phyloP scores from a whole-genome alignment of 1,140 invertebrate genomes.

The Oryzaephilus surinamensis region DNA sequence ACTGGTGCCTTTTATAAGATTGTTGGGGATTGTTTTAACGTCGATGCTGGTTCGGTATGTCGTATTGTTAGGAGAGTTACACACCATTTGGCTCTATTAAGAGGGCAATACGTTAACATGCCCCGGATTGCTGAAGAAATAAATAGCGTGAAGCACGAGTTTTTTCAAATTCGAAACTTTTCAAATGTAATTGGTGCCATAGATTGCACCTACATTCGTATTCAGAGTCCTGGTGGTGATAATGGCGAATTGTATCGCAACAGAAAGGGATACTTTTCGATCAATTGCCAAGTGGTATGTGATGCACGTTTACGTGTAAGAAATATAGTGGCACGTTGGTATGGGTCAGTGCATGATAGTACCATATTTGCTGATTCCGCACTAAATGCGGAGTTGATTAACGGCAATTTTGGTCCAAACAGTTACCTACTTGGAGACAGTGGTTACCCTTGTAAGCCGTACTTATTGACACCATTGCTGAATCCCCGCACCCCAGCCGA shows the following conservation, averaged over 20 bases:
- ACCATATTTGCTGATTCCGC: conserved; percentile 29
- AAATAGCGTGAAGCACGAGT: too few species aligned
- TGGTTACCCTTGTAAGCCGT: conserved; percentile 21
- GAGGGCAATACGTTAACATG: too few species aligned
- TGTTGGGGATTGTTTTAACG: too few species aligned
- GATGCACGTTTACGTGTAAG: conserved; percentile 19
- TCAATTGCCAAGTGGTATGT: conserved; percentile 31
- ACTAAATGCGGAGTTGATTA: conserved; percentile 15
- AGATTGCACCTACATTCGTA: conserved; percentile 6
- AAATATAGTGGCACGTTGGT: conserved; percentile 34
- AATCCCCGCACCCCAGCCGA: conserved; percentile 14
- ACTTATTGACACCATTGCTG: conserved; percentile 24
- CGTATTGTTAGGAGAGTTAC: too few species aligned
- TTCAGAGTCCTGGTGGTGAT: conserved; percentile 1
- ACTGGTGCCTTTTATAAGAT: too few species aligned
- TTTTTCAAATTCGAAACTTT: too few species aligned
- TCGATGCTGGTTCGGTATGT: too few species aligned
- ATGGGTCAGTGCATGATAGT: conserved; percentile 34
- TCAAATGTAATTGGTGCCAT: conserved; percentile 4
- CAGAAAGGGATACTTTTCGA: conserved; percentile 30
- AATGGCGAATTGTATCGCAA: conserved; percentile 30
- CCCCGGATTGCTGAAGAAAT: too few species aligned
- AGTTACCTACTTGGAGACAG: conserved; percentile 24
- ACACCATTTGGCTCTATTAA: too few species aligned
- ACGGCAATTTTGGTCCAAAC: conserved; percentile 16